Evolutionary conservation across 2,113 vertebrate genomes (phyloP).

Genomic region (Ardeotis arabs): DNA sequence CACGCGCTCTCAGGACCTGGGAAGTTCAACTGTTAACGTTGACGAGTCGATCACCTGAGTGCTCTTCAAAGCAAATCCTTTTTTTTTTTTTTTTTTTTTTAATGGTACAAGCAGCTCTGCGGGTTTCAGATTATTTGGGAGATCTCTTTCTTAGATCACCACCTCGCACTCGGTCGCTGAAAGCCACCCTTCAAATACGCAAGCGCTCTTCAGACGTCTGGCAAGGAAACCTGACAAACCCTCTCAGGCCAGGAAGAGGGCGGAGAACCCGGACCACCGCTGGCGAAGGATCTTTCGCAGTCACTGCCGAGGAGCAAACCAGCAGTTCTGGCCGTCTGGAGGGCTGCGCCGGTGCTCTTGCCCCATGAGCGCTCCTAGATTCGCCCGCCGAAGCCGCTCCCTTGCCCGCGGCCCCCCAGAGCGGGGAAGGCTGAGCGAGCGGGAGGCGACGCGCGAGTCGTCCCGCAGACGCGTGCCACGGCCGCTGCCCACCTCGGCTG

Average conservation of each 20-base stretch:
- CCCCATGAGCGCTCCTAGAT: neutral
- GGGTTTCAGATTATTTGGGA: neutral
- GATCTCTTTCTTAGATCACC: neutral
- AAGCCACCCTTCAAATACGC: neutral
- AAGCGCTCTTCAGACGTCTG: neutral
- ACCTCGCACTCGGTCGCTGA: neutral
- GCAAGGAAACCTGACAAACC: neutral
- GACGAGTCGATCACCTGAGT: constrained; percentile 21
- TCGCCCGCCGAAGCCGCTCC: neutral
- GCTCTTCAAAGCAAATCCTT: constrained; percentile 37
- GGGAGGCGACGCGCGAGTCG: neutral
- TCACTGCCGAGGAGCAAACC: neutral
- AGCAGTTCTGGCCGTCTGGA: neutral
- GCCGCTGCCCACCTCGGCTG: neutral
- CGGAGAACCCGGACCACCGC: accelerated
- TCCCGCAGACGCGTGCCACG: neutral
- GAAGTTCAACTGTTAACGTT: neutral
- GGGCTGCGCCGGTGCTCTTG: neutral
- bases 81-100: neutral
- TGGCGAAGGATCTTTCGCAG: neutral
- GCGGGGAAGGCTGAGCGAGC: neutral
- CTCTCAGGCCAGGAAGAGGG: neutral
- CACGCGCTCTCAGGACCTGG: neutral
- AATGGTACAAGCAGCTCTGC: neutral
- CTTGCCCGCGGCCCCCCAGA: neutral